These are phyloP conservation scores for Philopedon plagiatum DNA, from an alignment of 2,888 invertebrate genomes.

Conservation along the genomic window DNA sequence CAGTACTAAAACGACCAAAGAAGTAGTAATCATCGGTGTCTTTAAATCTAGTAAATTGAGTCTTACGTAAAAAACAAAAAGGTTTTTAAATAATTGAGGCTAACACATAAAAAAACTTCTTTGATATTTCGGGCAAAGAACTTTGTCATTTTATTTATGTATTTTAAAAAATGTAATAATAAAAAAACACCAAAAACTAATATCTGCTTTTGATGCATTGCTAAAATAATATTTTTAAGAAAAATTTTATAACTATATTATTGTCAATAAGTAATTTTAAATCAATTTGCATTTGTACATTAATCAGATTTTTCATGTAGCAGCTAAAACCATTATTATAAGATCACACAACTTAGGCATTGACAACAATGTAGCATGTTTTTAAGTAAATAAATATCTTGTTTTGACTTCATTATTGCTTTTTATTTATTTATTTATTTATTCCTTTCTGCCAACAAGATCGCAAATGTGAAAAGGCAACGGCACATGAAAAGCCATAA, in stretches of 20 bases:
- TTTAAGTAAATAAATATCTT: constrained; percentile 7
- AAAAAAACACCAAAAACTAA: neutral
- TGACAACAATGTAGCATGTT: constrained; percentile 12
- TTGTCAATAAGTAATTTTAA: constrained; percentile 14
- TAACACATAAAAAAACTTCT: too few relatives aligned
- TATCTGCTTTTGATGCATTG: neutral
- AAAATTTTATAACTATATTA: constrained; percentile 5
- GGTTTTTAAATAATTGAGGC: too few relatives aligned
- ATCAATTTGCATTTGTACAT: constrained; percentile 15
- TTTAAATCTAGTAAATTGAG: too few relatives aligned
- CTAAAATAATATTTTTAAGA: neutral
- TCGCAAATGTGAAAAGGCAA: neutral
- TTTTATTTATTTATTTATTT: too few relatives aligned
- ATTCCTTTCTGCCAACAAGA: too few relatives aligned
- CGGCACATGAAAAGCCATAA: too few relatives aligned
- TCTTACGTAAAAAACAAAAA: too few relatives aligned
- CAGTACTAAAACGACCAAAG: too few relatives aligned
- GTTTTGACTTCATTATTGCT: constrained; percentile 4
- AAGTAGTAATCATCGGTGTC: too few relatives aligned
- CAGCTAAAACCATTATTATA: neutral
- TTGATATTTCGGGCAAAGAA: too few relatives aligned
- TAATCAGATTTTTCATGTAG: constrained; percentile 15
- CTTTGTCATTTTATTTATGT: too few relatives aligned
- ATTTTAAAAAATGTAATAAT: neutral
- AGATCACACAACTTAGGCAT: constrained; percentile 7